A percentile compares a stretch with the other conserved stretches of the same genome.
Evolutionary conservation across 2,113 vertebrate species (phyloP).

Genomic region (Tetrax tetrax): DNA sequence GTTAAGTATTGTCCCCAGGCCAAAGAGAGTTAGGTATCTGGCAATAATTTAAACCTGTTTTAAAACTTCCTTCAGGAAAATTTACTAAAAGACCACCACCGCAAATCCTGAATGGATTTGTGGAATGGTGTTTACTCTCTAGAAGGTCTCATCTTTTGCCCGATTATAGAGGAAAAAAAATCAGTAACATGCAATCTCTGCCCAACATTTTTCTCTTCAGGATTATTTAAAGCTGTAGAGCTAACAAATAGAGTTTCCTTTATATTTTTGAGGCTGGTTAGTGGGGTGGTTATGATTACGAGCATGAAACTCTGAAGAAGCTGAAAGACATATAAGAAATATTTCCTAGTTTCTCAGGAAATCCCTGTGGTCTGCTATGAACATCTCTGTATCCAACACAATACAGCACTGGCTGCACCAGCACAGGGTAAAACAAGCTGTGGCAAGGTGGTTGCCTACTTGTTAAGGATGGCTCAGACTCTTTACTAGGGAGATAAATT

Average conservation of each 20-base stretch:
- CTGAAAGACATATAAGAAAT: slow-evolving; percentile 5
- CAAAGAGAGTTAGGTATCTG: background rate
- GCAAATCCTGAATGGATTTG: background rate
- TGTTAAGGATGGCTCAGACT: background rate
- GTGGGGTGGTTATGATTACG: background rate
- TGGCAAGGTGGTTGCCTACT: background rate
- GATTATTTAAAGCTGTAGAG: slow-evolving; percentile 40
- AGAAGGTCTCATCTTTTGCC: background rate
- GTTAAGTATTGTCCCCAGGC: background rate
- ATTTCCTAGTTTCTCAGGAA: slow-evolving; percentile 31
- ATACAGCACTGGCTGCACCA: background rate
- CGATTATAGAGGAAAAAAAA: background rate
- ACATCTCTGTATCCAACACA: background rate
- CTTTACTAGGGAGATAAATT: background rate
- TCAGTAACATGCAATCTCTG: background rate
- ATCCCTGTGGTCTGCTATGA: background rate
- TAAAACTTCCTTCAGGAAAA: slow-evolving; percentile 5
- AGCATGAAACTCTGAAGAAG: background rate
- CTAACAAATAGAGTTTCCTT: background rate
- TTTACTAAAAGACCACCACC: background rate
- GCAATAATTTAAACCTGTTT: background rate
- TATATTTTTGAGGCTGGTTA: background rate
- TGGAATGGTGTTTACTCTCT: background rate
- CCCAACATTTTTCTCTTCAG: background rate
- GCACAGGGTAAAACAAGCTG: background rate